Percentiles rank a stretch among this genome's conserved stretches.
phyloP scores from a whole-genome alignment of 2,797 vertebrate genomes.

The Pipistrellus nathusii region DNA sequence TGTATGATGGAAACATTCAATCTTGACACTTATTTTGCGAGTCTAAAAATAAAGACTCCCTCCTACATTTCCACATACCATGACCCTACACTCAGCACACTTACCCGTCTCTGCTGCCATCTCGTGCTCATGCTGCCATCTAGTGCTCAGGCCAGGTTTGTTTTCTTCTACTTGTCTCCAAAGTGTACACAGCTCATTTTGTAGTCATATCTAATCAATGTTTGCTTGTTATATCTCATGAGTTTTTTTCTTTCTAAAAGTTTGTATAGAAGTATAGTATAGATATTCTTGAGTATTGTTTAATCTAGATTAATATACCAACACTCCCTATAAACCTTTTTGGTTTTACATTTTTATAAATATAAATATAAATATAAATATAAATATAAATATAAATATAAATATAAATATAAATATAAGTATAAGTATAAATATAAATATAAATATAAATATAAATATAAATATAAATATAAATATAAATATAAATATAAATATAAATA shows the following conservation, averaged over 20 bases:
- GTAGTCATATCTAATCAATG: not conserved
- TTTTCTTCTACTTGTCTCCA: not conserved
- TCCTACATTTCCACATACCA: fast-evolving
- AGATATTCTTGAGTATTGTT: not conserved
- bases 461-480: too few relatives aligned
- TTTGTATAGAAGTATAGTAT: not conserved
- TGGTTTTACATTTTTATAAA: not conserved
- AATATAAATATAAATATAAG: not conserved
- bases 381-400: not conserved
- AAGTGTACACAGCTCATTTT: not conserved
- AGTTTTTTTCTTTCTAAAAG: not conserved
- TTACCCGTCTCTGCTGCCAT: too few relatives aligned
- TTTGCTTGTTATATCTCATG: not conserved
- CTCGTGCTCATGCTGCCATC: not conserved
- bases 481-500: too few relatives aligned
- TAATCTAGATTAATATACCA: not conserved
- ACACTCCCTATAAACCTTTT: not conserved
- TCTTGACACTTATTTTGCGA: not conserved
- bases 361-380: too few relatives aligned
- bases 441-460: too few relatives aligned
- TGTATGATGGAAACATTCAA: not conserved
- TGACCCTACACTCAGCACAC: not conserved
- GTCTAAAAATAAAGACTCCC: not conserved
- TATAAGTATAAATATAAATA: too few relatives aligned
- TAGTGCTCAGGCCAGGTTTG: not conserved